A percentile compares a stretch with the other conserved stretches of the same genome.
These are phyloP conservation scores for Scrobipalpa atriplicella DNA, from an alignment of 2,888 invertebrate species.

Conservation along the genomic window DNA sequence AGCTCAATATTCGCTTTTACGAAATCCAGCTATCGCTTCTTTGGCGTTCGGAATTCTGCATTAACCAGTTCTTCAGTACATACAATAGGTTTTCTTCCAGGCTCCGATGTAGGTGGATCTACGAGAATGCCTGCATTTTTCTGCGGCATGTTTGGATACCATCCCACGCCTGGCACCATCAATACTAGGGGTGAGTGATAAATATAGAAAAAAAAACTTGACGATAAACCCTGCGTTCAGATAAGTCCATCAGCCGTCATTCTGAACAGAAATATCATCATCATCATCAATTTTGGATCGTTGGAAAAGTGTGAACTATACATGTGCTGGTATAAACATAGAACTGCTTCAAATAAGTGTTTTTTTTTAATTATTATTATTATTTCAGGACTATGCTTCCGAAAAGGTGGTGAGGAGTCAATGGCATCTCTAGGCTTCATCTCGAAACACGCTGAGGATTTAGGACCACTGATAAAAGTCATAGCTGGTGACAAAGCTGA, in stretches of 20 bases:
- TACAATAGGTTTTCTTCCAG: slow-evolving; percentile 60
- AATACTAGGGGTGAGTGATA: slow-evolving; percentile 70
- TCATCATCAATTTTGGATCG: too few species aligned
- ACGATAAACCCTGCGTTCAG: too few species aligned
- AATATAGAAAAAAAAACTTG: too few species aligned
- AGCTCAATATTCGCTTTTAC: too few species aligned
- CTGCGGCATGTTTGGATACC: slow-evolving; percentile 95
- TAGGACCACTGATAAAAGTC: slow-evolving; percentile 89
- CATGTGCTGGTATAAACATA: too few species aligned
- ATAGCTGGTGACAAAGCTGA: slow-evolving; percentile 82
- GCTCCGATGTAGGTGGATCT: slow-evolving; percentile 97
- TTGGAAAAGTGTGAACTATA: too few species aligned
- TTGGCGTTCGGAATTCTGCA: neutral
- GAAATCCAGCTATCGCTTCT: too few species aligned
- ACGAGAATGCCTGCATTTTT: slow-evolving; percentile 95
- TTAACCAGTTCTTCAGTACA: too few species aligned
- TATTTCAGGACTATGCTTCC: slow-evolving; percentile 85
- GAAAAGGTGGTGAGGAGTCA: slow-evolving; percentile 86
- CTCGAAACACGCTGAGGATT: slow-evolving; percentile 90
- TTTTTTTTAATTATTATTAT: too few species aligned
- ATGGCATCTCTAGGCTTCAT: slow-evolving; percentile 95
- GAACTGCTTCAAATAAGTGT: too few species aligned
- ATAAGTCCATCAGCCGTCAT: too few species aligned
- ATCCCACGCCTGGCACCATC: slow-evolving; percentile 85
- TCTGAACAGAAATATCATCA: too few species aligned